phyloP scores from a whole-genome alignment of 2,888 invertebrate genomes.

The Epiblema foenella region DNA sequence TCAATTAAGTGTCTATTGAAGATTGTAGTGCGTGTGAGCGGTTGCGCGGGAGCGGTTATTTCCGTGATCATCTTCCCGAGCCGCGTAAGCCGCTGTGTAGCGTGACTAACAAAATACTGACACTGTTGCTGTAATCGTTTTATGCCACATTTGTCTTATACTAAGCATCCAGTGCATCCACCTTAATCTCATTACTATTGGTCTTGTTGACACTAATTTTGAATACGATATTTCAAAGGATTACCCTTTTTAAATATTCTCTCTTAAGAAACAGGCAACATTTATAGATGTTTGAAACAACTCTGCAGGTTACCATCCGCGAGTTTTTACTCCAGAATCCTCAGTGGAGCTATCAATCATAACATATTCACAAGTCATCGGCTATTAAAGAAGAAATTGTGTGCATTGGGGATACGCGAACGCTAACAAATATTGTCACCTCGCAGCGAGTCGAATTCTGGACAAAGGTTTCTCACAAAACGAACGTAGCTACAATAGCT shows the following conservation, averaged over 20 bases:
- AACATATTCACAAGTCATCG: conserved; percentile 85
- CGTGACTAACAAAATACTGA: conserved; percentile 63
- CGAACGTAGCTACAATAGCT: conserved; percentile 69
- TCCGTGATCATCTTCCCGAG: conserved; percentile 75
- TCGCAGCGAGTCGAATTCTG: conserved; percentile 72
- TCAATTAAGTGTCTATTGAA: conserved; percentile 82
- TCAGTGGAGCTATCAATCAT: conserved; percentile 76
- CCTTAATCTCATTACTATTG: conserved; percentile 28
- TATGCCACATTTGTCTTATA: conserved; percentile 54
- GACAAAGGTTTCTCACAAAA: conserved; percentile 77
- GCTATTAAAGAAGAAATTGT: conserved; percentile 79
- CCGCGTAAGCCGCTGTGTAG: conserved; percentile 56
- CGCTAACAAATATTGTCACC: conserved; percentile 82
- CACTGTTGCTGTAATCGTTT: conserved; percentile 66
- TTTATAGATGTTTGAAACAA: conserved; percentile 50
- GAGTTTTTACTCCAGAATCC: conserved; percentile 60
- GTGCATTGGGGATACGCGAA: conserved; percentile 74
- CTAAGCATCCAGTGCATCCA: conserved; percentile 31
- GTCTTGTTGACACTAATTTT: conserved; percentile 38
- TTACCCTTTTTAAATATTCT: conserved; percentile 13
- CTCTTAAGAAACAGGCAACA: conserved; percentile 48
- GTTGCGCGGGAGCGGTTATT: conserved; percentile 67
- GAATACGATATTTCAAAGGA: conserved; percentile 24
- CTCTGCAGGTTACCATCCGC: conserved; percentile 64
- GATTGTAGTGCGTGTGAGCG: conserved; percentile 64